Base-by-base conservation (phyloP, 2,113 vertebrate species). In the Nansenia antarctica region DNA sequence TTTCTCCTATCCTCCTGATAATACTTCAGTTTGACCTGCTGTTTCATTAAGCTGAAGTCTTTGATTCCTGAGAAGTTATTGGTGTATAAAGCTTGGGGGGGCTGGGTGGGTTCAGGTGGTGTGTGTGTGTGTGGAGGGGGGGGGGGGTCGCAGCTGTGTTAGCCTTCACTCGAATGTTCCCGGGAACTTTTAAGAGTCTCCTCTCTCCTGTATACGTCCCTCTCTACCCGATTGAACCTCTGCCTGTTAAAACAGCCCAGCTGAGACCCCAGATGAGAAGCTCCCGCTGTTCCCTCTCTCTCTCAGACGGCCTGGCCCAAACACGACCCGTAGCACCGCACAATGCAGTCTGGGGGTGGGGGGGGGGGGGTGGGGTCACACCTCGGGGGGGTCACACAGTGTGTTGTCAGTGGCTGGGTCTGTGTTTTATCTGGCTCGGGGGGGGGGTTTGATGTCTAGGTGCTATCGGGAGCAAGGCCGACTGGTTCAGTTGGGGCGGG, bases 21-120 rank as follows among this genome's bases (percentile, higher is more conserved):
- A 82, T 79, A 62, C 7, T 14, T 62, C 77, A 74, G 83, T 81
- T 70, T 79, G 71, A 82, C 82, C 79, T 55, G 67, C 1, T 11
- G 69, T 79, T 89, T 88, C 81, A 88, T 83, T 65, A 11, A 37
- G 68, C 65, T 78, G 81, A 87, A 83, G 80, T 81, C 71, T 69
- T 69, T 62, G 81, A 82, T 84, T 68, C 65, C 72, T 70, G 65
- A 59, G 79, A 83, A 65, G 71, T 85, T 84, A 87, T 88, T 81
- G 78, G 76, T 73, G 71, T 74, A 60, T 83, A 77, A 84, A 88
- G 79, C n/a, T n/a, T n/a, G 29, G 71, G 14, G 70, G 72, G 67
- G 70, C 80, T 85, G 82, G 81, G 72, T 70, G 82, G 79, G 67
- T 5, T 27, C 45, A 49, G n/a, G 20, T 49, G 45, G 45, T 2